Percentiles rank a stretch among this genome's conserved stretches.
Evolutionary conservation across 1,140 invertebrate species (phyloP).

Genomic region (Helicoverpa armigera): DNA sequence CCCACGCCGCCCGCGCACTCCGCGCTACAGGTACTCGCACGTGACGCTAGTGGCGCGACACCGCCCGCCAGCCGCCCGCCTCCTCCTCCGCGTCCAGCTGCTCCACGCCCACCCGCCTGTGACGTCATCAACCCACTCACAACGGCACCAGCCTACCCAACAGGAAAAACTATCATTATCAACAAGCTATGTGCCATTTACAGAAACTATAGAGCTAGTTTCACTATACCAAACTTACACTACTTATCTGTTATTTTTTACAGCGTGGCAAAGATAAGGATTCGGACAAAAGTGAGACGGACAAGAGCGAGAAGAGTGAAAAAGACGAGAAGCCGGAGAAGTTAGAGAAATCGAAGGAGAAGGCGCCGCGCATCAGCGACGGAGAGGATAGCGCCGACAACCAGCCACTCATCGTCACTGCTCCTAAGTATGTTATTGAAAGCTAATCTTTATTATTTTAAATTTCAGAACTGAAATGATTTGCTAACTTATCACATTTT

Average conservation of each 20-base stretch:
- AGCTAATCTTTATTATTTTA: too few species aligned
- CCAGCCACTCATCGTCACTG: slow-evolving; percentile 71
- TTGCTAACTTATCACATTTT: background rate
- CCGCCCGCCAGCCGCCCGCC: too few species aligned
- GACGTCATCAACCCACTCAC: slow-evolving; percentile 30
- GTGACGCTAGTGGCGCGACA: too few species aligned
- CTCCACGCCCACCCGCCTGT: slow-evolving; percentile 51
- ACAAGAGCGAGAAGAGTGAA: slow-evolving; percentile 81
- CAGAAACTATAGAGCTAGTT: too few species aligned
- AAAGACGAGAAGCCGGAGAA: slow-evolving; percentile 82
- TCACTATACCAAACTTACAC: background rate
- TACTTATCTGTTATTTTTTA: slow-evolving; percentile 36
- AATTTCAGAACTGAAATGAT: too few species aligned
- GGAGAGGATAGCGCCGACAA: slow-evolving; percentile 84
- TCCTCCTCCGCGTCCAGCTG: background rate
- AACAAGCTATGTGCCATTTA: too few species aligned
- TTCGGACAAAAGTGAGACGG: slow-evolving; percentile 83
- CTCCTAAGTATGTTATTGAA: slow-evolving; percentile 69
- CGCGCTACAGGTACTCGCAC: slow-evolving; percentile 81
- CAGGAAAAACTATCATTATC: too few species aligned
- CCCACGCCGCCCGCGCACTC: slow-evolving; percentile 78
- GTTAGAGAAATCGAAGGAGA: slow-evolving; percentile 83
- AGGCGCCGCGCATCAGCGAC: slow-evolving; percentile 80
- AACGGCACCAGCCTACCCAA: too few species aligned
- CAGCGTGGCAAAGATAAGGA: slow-evolving; percentile 84